A percentile compares a stretch with the other conserved stretches of the same genome.
Evolutionary conservation across 2,113 vertebrate species (phyloP).

Genomic region (Megaceryle maxima): DNA sequence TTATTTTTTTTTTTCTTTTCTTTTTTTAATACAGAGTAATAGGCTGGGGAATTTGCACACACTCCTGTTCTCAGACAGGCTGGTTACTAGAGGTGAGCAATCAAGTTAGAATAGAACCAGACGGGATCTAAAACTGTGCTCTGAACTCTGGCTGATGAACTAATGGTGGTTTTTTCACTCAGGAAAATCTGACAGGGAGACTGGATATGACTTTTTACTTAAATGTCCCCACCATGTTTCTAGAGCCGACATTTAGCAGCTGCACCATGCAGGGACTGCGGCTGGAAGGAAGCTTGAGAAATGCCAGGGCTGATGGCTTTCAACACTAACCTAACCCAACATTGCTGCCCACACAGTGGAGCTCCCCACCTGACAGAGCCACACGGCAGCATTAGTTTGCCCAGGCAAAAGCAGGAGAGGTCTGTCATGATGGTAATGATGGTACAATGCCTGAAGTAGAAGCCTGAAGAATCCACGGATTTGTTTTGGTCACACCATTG

Average conservation of each 20-base stretch:
- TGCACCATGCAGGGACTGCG: not conserved
- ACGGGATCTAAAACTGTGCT: constrained; percentile 4
- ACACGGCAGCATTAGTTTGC: not conserved
- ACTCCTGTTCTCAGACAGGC: not conserved
- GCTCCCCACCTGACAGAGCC: not conserved
- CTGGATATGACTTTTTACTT: not conserved
- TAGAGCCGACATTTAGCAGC: not conserved
- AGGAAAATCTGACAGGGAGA: not conserved
- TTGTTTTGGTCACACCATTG: not conserved
- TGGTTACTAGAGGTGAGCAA: constrained; percentile 12
- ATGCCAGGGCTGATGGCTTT: not conserved
- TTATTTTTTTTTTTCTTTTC: too few species aligned
- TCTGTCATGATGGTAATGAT: not conserved
- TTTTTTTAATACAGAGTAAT: constrained; percentile 18
- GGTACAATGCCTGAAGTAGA: not conserved
- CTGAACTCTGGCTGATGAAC: not conserved
- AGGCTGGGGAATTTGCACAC: constrained; percentile 18
- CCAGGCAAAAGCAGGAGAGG: not conserved
- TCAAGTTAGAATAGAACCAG: constrained; percentile 25
- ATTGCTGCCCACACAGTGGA: not conserved
- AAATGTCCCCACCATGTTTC: not conserved
- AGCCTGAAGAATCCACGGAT: not conserved
- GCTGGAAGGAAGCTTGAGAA: not conserved
- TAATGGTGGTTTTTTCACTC: not conserved
- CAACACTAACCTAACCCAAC: not conserved